phyloP scores from a whole-genome alignment of 2,888 invertebrate genomes.

The Tinea trinotella region DNA sequence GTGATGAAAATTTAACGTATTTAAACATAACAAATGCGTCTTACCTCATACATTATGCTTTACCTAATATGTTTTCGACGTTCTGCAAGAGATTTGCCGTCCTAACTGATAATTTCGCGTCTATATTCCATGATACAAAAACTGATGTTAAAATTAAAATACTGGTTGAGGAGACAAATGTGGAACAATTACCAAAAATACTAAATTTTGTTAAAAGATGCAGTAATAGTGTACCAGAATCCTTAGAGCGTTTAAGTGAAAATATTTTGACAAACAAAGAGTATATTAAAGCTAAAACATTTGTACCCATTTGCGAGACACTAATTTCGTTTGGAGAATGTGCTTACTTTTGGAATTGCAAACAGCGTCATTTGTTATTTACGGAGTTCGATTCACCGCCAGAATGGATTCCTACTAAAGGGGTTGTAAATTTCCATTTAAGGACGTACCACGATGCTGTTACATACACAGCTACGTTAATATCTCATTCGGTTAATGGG shows the following conservation, averaged over 20 bases:
- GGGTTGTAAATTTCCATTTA: conserved; percentile 72
- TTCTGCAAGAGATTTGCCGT: conserved; percentile 81
- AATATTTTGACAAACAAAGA: conserved; percentile 50
- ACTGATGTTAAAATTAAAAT: conserved; percentile 57
- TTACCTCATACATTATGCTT: conserved; percentile 79
- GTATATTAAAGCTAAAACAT: conserved; percentile 44
- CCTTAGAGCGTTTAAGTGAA: conserved; percentile 40
- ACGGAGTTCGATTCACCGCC: conserved; percentile 64
- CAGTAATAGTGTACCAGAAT: conserved; percentile 42
- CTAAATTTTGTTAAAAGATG: conserved; percentile 71
- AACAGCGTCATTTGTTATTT: conserved; percentile 74
- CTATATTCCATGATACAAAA: conserved; percentile 38
- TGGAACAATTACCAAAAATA: conserved; percentile 74
- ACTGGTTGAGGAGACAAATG: conserved; percentile 72
- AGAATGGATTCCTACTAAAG: conserved; percentile 65
- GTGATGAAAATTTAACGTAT: conserved; percentile 76
- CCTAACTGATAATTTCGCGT: conserved; percentile 73
- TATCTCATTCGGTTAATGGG: conserved; percentile 32
- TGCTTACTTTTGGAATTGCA: conserved; percentile 66
- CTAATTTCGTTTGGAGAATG: conserved; percentile 78
- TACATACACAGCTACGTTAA: conserved; percentile 72
- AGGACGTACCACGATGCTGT: conserved; percentile 72
- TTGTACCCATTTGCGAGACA: conserved; percentile 70
- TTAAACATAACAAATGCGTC: conserved; percentile 76
- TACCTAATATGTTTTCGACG: conserved; percentile 75